Evolutionary conservation across 1,140 invertebrate genomes (phyloP), one percentile per base, ranked within the genome.

Genomic region (Hermatobates lingyangjiaoensis): DNA sequence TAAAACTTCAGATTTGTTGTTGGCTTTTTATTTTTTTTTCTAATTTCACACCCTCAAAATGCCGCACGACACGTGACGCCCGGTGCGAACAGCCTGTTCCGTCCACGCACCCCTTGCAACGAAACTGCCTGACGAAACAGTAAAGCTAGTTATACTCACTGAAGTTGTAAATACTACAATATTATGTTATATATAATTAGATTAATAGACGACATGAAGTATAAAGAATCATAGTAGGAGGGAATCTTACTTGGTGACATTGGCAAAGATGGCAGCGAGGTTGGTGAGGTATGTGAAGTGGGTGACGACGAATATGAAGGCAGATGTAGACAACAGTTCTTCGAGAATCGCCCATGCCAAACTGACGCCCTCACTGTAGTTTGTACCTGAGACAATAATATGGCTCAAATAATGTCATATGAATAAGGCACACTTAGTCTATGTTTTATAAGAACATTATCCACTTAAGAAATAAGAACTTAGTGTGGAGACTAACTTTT

Each of bases 291-390:
- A 76, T 26, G 72, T 64, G 63, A 83, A 87, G 66, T 95, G 90
- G 1, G 89, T 93, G 0, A 85, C 81, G 54, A 86, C 76, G 57
- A 88, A 81, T 3, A 77, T 76, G 59, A 86, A 89, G 0, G 85
- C 81, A 54, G 76, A 68, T 2, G 72, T 74, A 30, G 68, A 63
- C 1, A 83, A 59, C 2, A 94, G 69, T 54, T 76, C 68, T 68
- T 90, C 83, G 62, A 79, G 81, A 50, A 92, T 75, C 1, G 83
- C 74, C 78, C 81, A 88, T 42, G 83, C 85, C 45, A 92, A 72
- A 52, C 77, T 76, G 0, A 80, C 75, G 2, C 87, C 89, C 71
- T 92, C 87, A 60, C 87, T 80, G n/a, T 74, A 66, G 51, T 75
- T 76, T 1, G 88, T 93, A 2, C 79, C 77, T 53, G 71, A 72